These are phyloP conservation scores for Lochmaea capreae DNA, from an alignment of 2,888 invertebrate genomes.

Conservation along the genomic window DNA sequence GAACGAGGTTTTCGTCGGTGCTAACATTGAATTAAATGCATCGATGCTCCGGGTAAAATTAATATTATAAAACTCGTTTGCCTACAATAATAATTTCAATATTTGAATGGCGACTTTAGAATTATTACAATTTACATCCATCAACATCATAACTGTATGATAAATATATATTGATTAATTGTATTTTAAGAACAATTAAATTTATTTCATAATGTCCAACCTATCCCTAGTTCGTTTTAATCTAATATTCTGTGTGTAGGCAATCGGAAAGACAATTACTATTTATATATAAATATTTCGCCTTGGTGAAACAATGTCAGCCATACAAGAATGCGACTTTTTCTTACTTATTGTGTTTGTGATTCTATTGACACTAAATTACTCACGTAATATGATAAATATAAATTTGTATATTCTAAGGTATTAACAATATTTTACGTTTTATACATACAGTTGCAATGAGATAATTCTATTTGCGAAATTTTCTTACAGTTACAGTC, in stretches of 20 bases:
- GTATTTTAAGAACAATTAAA: conserved; percentile 44
- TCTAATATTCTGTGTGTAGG: conserved; percentile 54
- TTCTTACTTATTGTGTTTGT: conserved; percentile 32
- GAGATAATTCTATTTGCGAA: no score
- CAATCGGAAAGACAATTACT: conserved; percentile 46
- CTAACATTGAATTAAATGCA: no score
- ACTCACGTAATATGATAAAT: background rate
- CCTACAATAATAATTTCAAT: conserved; percentile 9
- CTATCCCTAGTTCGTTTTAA: conserved; percentile 58
- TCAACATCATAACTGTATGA: conserved; percentile 24
- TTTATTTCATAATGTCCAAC: conserved; percentile 53
- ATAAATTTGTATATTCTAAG: background rate
- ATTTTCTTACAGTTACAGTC: no score
- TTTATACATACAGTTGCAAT: no score
- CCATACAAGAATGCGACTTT: conserved; percentile 44
- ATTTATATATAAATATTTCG: conserved; percentile 50
- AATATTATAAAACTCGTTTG: background rate
- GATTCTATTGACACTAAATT: conserved; percentile 39
- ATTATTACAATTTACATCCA: conserved; percentile 25
- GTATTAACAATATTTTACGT: background rate
- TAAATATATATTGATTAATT: conserved; percentile 31
- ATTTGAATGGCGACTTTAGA: conserved; percentile 20
- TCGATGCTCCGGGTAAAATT: no score
- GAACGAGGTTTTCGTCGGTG: no score
- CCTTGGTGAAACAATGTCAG: conserved; percentile 48